Conservation (phyloP, 2,797 vertebrate genomes). For the Myotis daubentonii region DNA sequence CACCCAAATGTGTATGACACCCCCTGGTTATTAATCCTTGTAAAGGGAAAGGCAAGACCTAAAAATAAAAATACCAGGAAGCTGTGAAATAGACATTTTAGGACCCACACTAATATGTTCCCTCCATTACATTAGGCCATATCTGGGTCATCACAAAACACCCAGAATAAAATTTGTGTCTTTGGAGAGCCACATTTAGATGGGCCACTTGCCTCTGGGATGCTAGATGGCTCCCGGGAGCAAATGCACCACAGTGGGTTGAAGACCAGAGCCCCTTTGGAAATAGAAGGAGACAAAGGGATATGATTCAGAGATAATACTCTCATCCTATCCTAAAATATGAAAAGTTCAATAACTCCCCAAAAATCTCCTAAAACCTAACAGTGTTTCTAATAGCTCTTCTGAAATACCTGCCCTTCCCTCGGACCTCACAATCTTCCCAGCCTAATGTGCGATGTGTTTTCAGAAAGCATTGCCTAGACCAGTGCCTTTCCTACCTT, state of each 20-base stretch:
- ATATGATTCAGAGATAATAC: slow-evolving; percentile 65
- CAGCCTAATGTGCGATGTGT: slow-evolving; percentile 23
- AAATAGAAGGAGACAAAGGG: slow-evolving; percentile 65
- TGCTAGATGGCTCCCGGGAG: slow-evolving; percentile 69
- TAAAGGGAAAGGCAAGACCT: not conserved
- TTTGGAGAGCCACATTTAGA: slow-evolving; percentile 75
- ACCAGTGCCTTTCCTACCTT: slow-evolving; percentile 41
- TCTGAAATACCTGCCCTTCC: slow-evolving; percentile 40
- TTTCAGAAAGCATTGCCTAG: slow-evolving; percentile 48
- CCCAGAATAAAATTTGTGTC: slow-evolving; percentile 71
- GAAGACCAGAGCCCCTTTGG: slow-evolving; percentile 50
- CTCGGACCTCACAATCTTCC: slow-evolving; percentile 34
- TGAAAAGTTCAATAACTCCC: slow-evolving; percentile 66
- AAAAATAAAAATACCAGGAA: slow-evolving; percentile 60
- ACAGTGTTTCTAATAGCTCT: slow-evolving; percentile 66
- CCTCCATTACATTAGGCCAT: slow-evolving; percentile 47
- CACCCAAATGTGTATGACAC: not conserved
- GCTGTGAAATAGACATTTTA: slow-evolving; percentile 50
- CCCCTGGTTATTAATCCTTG: not conserved
- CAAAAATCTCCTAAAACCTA: slow-evolving; percentile 63
- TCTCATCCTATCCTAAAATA: slow-evolving; percentile 65
- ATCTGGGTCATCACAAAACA: slow-evolving; percentile 76
- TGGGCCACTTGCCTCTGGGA: slow-evolving; percentile 61
- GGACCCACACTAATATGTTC: slow-evolving; percentile 28
- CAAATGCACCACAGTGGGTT: not conserved